Percentiles rank a stretch among this genome's conserved stretches.
Evolutionary conservation across 2,113 vertebrate species (phyloP).

Genomic region (Opisthocomus hoazin): DNA sequence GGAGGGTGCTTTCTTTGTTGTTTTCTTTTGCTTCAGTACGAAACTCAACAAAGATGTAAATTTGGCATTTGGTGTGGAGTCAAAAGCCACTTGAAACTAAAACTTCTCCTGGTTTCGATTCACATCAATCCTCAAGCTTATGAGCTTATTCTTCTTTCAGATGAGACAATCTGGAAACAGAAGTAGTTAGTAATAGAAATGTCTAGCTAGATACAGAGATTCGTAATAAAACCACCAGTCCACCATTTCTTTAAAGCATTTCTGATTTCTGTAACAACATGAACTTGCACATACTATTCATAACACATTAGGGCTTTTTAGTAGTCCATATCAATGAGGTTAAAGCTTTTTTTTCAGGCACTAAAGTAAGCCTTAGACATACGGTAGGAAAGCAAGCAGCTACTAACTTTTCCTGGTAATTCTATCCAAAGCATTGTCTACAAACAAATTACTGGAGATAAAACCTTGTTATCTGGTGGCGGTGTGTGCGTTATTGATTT

Average conservation of each 20-base stretch:
- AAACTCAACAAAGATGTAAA: neutral
- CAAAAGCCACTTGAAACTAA: neutral
- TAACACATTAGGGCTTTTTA: neutral
- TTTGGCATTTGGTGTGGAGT: neutral
- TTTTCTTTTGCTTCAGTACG: neutral
- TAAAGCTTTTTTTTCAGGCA: neutral
- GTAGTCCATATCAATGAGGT: neutral
- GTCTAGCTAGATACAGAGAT: neutral
- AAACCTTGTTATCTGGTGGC: neutral
- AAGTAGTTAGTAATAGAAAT: neutral
- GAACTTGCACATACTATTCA: neutral
- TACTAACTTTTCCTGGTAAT: neutral
- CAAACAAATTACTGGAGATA: neutral
- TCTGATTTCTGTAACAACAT: neutral
- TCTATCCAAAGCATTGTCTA: neutral
- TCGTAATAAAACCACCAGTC: neutral
- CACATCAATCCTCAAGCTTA: neutral
- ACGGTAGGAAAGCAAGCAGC: neutral
- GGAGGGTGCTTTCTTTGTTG: neutral
- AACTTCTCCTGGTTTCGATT: neutral
- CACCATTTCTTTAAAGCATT: neutral
- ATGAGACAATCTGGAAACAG: neutral
- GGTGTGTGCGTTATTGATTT: neutral
- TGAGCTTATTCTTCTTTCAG: neutral
- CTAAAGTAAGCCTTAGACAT: neutral